phyloP scores from a whole-genome alignment of 2,888 invertebrate species.

The Morinoia aosen region DNA sequence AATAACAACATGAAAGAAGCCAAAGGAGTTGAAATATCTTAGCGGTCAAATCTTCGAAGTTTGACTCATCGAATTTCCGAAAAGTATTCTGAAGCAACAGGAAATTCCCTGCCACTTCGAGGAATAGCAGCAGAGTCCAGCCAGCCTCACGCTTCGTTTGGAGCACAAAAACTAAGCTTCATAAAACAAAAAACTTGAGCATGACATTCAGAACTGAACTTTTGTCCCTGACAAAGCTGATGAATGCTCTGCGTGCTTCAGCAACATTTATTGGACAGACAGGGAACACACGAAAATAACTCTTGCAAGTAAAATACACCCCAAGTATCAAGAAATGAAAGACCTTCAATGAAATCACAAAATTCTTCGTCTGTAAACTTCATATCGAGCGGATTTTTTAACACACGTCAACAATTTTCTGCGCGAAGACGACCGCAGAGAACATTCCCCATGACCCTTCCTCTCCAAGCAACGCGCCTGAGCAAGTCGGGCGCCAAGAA shows the following conservation, averaged over 20 bases:
- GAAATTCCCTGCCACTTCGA: neutral
- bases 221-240: neutral
- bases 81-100: neutral
- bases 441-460: constrained; percentile 3
- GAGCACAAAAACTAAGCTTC: neutral
- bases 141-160: neutral
- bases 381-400: neutral
- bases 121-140: neutral
- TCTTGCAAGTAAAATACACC: neutral
- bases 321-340: neutral
- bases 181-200: neutral
- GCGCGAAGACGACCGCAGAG: neutral
- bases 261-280: neutral
- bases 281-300: neutral
- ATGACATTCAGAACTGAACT: neutral
- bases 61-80: neutral
- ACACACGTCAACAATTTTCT: neutral
- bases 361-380: neutral
- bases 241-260: neutral
- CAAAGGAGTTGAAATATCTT: neutral
- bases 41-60: neutral
- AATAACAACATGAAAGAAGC: neutral
- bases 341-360: neutral
- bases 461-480: neutral
- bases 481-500: neutral